Conservation (phyloP, 1,140 invertebrate species). For the Aphelenchoides fujianensis region DNA sequence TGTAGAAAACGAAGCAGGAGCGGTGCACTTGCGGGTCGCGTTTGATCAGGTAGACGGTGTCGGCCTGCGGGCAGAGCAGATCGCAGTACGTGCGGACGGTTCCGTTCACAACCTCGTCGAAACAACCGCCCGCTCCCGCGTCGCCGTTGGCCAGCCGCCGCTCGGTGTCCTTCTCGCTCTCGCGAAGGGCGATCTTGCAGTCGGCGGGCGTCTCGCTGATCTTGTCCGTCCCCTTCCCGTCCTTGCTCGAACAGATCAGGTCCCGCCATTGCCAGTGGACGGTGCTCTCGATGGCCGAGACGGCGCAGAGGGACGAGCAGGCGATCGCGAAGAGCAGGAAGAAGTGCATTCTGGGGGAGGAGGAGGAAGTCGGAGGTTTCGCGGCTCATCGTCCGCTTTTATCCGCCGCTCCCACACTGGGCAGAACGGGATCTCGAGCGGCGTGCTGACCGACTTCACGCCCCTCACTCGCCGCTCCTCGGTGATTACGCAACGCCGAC, state of each 20-base stretch:
- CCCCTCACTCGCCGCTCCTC: not conserved
- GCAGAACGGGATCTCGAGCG: not conserved
- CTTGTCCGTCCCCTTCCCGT: conserved; percentile 34
- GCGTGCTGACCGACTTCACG: no score
- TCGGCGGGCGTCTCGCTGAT: conserved; percentile 44
- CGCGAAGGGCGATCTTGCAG: conserved; percentile 46
- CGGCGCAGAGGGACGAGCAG: not conserved
- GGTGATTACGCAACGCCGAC: not conserved
- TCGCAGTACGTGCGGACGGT: conserved; percentile 55
- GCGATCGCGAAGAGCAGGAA: not conserved
- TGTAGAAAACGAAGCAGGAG: conserved; percentile 53
- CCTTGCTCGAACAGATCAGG: conserved; percentile 38
- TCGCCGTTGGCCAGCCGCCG: conserved; percentile 28
- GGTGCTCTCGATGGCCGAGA: not conserved
- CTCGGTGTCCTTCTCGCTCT: conserved; percentile 44
- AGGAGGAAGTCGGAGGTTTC: not conserved
- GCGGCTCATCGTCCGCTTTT: not conserved
- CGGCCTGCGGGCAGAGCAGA: conserved; percentile 51
- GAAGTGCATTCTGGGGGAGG: not conserved
- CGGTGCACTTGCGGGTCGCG: conserved; percentile 52
- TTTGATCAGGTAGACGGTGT: conserved; percentile 59
- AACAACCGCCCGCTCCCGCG: conserved; percentile 35
- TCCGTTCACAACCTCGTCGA: conserved; percentile 53
- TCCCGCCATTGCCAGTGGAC: conserved; percentile 46
- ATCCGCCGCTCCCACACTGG: not conserved